These are phyloP conservation scores for Dendrolimus houi DNA, from an alignment of 2,888 invertebrate species.

Conservation along the genomic window DNA sequence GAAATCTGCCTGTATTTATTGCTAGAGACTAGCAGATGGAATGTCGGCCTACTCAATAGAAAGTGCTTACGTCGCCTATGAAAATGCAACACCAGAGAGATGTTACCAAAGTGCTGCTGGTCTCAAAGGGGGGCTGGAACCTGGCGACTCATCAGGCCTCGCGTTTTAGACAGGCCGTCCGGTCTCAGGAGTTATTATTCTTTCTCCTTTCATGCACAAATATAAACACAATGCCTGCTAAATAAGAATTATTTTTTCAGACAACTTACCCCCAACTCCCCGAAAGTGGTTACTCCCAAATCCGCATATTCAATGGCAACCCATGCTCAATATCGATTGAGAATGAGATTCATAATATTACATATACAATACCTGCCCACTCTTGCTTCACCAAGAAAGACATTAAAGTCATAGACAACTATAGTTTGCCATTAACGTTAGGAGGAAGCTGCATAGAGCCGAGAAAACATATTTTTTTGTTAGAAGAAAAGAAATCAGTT, in stretches of 20 bases:
- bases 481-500: slow-evolving; percentile 43
- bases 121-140: too few species aligned
- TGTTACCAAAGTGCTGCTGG: too few species aligned
- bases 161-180: too few species aligned
- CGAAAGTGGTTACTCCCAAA: slow-evolving; percentile 65
- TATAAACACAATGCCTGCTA: too few species aligned
- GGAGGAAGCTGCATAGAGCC: slow-evolving; percentile 34
- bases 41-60: too few species aligned
- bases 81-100: too few species aligned
- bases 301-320: slow-evolving; percentile 78
- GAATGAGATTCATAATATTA: slow-evolving; percentile 48
- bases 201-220: too few species aligned
- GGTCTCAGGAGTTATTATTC: too few species aligned
- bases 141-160: too few species aligned
- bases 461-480: slow-evolving; percentile 24
- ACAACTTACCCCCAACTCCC: slow-evolving; percentile 77
- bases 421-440: slow-evolving; percentile 26
- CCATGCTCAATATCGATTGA: slow-evolving; percentile 63
- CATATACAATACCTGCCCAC: slow-evolving; percentile 39
- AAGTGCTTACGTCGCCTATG: too few species aligned
- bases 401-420: slow-evolving; percentile 20
- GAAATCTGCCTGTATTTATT: too few species aligned
- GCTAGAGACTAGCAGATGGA: too few species aligned
- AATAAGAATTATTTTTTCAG: slow-evolving; percentile 36
- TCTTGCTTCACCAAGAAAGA: slow-evolving; percentile 31